phyloP scores from a whole-genome alignment of 2,797 vertebrate species.

The Rousettus madagascariensis region DNA sequence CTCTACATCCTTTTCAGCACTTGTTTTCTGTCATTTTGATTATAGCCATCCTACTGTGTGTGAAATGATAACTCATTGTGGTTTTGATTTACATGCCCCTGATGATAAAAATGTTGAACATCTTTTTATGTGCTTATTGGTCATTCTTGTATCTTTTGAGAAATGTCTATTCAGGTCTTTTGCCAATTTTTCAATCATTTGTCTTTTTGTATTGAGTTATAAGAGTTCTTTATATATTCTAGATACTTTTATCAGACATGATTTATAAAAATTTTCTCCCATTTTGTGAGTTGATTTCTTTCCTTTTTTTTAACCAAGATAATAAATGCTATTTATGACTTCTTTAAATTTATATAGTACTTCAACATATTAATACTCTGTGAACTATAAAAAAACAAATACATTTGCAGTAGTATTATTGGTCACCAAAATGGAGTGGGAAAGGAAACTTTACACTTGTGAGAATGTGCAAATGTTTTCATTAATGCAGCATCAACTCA shows the following conservation, averaged over 20 bases:
- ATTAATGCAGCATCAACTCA: slow-evolving; percentile 72
- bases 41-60: background rate
- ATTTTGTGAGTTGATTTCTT: background rate
- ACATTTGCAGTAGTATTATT: slow-evolving; percentile 74
- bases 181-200: background rate
- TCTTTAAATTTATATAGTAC: slow-evolving; percentile 75
- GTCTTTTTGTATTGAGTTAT: background rate
- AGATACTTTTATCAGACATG: background rate
- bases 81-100: background rate
- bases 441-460: slow-evolving; percentile 34
- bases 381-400: slow-evolving; percentile 72
- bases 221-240: background rate
- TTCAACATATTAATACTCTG: slow-evolving; percentile 61
- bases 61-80: background rate
- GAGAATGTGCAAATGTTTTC: slow-evolving; percentile 71
- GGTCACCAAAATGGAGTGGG: slow-evolving; percentile 64
- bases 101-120: background rate
- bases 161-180: background rate
- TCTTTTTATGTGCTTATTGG: background rate
- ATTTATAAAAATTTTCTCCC: background rate
- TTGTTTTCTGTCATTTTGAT: background rate
- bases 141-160: background rate
- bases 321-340: slow-evolving; percentile 84
- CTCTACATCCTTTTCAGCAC: background rate
- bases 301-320: slow-evolving; percentile 72